Conservation (phyloP, 2,113 vertebrate species). For the Fukomys damarensis region DNA sequence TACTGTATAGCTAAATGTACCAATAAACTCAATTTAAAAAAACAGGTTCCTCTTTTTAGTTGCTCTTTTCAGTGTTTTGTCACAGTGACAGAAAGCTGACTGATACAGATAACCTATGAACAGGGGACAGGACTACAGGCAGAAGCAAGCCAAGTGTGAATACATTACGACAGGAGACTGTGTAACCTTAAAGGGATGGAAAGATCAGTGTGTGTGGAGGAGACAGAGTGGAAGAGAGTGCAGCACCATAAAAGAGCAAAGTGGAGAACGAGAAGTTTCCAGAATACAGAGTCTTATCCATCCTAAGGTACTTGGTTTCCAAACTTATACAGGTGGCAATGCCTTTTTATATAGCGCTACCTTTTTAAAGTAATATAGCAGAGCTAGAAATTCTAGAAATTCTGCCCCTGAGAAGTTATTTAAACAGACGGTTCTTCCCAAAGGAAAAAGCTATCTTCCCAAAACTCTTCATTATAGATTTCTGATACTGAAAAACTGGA, state of each 20-base stretch:
- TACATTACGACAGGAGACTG: rapidly evolving
- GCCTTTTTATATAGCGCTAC: no score
- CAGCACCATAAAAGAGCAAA: not conserved
- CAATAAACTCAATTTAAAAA: no score
- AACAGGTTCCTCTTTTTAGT: not conserved
- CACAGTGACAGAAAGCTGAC: not conserved
- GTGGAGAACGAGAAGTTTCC: not conserved
- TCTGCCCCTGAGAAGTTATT: not conserved
- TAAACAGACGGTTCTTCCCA: not conserved
- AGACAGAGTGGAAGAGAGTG: not conserved
- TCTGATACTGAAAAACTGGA: not conserved
- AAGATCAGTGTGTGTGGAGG: not conserved
- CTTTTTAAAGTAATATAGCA: not conserved
- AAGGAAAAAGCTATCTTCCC: not conserved
- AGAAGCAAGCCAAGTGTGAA: not conserved
- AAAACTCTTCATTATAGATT: not conserved
- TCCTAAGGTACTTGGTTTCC: not conserved
- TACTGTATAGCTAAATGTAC: no score
- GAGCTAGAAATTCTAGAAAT: constrained; percentile 21
- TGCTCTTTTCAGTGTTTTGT: not conserved
- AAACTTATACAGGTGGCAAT: not conserved
- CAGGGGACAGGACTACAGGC: not conserved
- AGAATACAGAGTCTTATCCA: not conserved
- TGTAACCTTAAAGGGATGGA: not conserved
- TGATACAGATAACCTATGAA: not conserved